These are phyloP conservation scores for Ophthalmolycus amberensis DNA, from an alignment of 2,113 vertebrate species.

Conservation along the genomic window DNA sequence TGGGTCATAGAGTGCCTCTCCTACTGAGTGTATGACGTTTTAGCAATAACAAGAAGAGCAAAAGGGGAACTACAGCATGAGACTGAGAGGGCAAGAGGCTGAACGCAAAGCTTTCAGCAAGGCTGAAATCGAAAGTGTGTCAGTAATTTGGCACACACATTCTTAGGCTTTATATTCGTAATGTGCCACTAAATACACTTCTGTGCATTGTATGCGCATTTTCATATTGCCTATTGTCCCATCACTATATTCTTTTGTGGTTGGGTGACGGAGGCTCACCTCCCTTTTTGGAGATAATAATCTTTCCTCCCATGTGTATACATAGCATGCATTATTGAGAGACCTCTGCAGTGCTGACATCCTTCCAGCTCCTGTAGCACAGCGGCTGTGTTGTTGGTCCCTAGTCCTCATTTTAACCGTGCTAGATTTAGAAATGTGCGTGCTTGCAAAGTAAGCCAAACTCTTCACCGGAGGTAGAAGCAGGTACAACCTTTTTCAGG, in stretches of 20 bases:
- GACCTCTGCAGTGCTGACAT: conserved; percentile 55
- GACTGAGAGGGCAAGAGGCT: conserved; percentile 37
- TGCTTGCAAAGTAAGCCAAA: conserved; percentile 28
- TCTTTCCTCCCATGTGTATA: conserved; percentile 54
- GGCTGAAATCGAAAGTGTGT: conserved; percentile 9
- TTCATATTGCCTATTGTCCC: neutral
- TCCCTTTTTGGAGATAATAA: conserved; percentile 56
- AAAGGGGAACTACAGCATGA: conserved; percentile 39
- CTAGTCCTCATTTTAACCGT: conserved; percentile 38
- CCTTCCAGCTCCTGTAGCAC: conserved; percentile 51
- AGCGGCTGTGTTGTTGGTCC: conserved; percentile 30
- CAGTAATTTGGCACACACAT: conserved; percentile 11
- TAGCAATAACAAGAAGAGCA: conserved; percentile 62
- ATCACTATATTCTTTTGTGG: conserved; percentile 8
- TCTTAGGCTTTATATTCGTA: neutral
- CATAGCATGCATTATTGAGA: conserved; percentile 73
- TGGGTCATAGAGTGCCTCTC: conserved; percentile 73
- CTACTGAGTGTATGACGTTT: conserved; percentile 60
- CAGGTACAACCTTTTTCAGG: conserved; percentile 14
- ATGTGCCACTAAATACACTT: neutral
- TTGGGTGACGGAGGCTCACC: conserved; percentile 15
- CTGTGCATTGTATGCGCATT: neutral
- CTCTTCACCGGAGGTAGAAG: conserved; percentile 5
- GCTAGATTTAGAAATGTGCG: conserved; percentile 55
- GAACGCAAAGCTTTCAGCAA: conserved; percentile 1